Evolutionary conservation across 2,113 vertebrate species (phyloP).

Genomic region (Sylvia atricapilla): DNA sequence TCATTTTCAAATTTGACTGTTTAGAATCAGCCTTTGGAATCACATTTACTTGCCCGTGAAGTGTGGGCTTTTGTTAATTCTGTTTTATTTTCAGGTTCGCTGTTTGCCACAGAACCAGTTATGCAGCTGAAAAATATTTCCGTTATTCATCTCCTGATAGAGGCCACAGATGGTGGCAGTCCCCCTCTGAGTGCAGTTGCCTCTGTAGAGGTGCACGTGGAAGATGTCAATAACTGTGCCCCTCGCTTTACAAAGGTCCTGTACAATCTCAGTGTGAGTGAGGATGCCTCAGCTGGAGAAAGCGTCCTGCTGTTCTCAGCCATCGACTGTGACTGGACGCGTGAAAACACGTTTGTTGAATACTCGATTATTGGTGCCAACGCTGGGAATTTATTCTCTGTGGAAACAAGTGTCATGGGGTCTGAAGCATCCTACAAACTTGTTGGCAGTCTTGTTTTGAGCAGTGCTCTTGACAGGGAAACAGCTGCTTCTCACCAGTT

Average conservation of each 20-base stretch:
- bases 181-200: conserved; percentile 76
- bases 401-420: conserved; percentile 72
- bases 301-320: conserved; percentile 79
- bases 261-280: conserved; percentile 79
- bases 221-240: conserved; percentile 79
- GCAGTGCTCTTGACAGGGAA: conserved; percentile 81
- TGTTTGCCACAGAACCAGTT: conserved; percentile 76
- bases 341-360: conserved; percentile 76
- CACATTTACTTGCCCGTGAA: not conserved
- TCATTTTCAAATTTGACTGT: not conserved
- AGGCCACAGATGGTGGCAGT: conserved; percentile 83
- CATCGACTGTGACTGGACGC: conserved; percentile 77
- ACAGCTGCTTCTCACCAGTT: conserved; percentile 70
- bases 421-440: conserved; percentile 65
- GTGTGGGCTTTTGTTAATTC: not conserved
- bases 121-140: conserved; percentile 65
- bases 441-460: conserved; percentile 80
- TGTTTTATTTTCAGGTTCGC: conserved; percentile 77
- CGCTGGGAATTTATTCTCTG: conserved; percentile 75
- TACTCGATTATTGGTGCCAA: conserved; percentile 82
- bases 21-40: not conserved
- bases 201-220: conserved; percentile 75
- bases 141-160: conserved; percentile 79
- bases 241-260: conserved; percentile 77
- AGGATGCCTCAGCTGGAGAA: conserved; percentile 76